Evolutionary conservation across 2,113 vertebrate genomes (phyloP), one percentile per base, ranked within the genome.

Genomic region (Physeter macrocephalus): DNA sequence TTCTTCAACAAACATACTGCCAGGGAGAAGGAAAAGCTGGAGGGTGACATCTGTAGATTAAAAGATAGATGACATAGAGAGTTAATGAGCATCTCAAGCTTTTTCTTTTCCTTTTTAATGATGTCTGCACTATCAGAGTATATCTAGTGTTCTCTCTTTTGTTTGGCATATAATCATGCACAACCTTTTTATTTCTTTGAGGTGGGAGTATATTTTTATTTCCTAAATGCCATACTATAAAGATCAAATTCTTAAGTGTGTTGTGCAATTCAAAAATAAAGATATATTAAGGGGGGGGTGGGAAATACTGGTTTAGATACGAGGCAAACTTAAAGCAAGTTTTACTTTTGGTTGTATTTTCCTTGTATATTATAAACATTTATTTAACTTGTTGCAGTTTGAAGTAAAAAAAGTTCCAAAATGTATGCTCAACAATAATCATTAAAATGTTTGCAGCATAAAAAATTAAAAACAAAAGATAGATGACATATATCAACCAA

Each of bases 351-450:
- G 99, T 99, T 99, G 99, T 99, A 99, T 99, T 99, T 99, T 99
- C 99, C 99, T 99, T 99, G 99, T 99, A 99, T 99, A 99, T 99
- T 99, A 99, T 99, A 99, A 99, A 99, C 99, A 99, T 99, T 99
- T 99, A 99, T 99, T 99, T 99, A 99, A 99, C 99, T 99, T 99
- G 99, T 99, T 99, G 99, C 99, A 99, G 99, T 99, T 99, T 99
- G 99, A 99, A 99, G 99, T 99, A 99, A 99, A 99, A 80, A 99
- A 98, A 98, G 99, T 99, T 99, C 99, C 99, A 99, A 99, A 99
- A 99, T 99, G 99, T 99, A 99, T 99, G 99, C 99, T 99, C 99
- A 99, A 99, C 99, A 99, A 99, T 99, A 99, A 99, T 99, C 99
- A 99, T 99, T 99, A 99, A 99, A 99, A 99, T 99, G 99, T 99